Evolutionary conservation across 2,113 vertebrate species (phyloP).

Genomic region (Pelodiscus sinensis): DNA sequence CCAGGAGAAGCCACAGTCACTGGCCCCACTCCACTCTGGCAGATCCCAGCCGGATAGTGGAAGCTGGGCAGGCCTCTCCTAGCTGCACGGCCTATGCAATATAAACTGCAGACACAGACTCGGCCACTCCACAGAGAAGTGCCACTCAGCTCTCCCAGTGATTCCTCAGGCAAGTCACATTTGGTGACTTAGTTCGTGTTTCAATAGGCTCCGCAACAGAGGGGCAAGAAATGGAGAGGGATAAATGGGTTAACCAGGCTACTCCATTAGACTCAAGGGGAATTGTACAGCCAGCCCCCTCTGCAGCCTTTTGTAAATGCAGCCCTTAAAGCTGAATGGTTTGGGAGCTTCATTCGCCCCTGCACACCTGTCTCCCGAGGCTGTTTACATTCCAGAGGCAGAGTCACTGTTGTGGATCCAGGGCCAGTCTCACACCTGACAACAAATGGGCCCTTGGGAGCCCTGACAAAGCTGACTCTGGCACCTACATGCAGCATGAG

Average conservation of each 20-base stretch:
- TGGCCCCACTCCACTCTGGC: neutral
- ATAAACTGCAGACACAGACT: neutral
- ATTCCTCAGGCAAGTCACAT: neutral
- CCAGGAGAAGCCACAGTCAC: neutral
- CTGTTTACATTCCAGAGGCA: neutral
- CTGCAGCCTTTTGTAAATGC: neutral
- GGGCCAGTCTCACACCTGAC: neutral
- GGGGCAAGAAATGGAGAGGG: neutral
- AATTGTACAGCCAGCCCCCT: neutral
- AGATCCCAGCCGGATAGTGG: neutral
- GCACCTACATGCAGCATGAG: neutral
- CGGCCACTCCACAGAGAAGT: neutral
- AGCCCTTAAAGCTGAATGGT: neutral
- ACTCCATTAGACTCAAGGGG: neutral
- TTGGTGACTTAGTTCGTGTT: neutral
- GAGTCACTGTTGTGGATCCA: neutral
- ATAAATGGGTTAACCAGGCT: neutral
- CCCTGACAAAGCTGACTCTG: neutral
- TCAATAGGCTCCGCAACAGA: neutral
- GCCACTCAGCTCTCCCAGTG: neutral
- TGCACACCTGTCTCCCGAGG: neutral
- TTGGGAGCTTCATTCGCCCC: neutral
- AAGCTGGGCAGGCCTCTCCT: neutral
- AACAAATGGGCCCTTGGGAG: neutral
- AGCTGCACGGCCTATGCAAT: neutral